These are phyloP conservation scores for Vombatus ursinus DNA, from an alignment of 2,113 vertebrate species.

Conservation along the genomic window DNA sequence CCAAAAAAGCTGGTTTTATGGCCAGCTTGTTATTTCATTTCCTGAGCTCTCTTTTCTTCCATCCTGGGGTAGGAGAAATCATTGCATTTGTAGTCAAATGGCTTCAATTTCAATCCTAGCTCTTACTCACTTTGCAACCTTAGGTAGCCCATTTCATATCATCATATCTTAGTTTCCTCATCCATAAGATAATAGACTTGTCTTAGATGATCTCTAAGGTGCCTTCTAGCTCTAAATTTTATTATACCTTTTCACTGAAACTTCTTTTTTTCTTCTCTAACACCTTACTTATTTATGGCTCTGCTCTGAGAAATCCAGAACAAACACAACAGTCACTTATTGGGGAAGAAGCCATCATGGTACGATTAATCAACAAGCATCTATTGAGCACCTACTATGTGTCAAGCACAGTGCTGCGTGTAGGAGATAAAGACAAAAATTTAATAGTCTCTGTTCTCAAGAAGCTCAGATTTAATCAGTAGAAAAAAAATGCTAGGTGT, in stretches of 20 bases:
- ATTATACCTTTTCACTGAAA: no score
- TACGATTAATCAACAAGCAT: no score
- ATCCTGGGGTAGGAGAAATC: background rate
- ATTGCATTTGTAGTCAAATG: background rate
- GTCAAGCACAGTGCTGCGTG: no score
- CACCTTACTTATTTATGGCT: background rate
- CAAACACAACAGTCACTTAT: no score
- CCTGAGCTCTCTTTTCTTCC: background rate
- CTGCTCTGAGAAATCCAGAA: background rate
- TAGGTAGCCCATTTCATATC: background rate
- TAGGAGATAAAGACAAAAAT: no score
- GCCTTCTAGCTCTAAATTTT: background rate
- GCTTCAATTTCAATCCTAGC: background rate
- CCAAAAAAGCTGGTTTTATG: background rate
- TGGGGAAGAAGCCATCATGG: no score
- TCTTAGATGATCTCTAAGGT: background rate
- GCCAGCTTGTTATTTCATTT: background rate
- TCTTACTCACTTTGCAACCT: background rate
- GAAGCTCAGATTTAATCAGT: no score
- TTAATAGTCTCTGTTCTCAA: no score
- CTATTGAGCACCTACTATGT: no score
- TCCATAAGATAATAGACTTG: background rate
- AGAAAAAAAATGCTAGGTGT: no score
- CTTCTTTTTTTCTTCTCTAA: background rate
- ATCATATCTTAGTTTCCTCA: no score